Evolutionary conservation across 2,113 vertebrate genomes (phyloP).

Genomic region (Brachyistius frenatus): DNA sequence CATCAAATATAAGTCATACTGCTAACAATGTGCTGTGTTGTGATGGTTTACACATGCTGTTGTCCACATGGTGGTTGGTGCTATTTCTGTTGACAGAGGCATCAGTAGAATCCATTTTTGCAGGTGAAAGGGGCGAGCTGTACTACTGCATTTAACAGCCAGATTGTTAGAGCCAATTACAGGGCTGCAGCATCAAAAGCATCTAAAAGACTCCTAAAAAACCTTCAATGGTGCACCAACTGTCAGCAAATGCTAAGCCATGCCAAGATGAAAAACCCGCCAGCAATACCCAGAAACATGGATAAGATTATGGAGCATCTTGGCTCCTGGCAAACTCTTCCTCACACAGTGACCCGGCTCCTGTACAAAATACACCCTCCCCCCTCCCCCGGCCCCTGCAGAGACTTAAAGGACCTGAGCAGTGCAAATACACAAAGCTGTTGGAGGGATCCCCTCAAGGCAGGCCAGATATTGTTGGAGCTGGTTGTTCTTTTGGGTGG

Average conservation of each 20-base stretch:
- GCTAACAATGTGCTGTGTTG: neutral
- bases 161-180: neutral
- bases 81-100: neutral
- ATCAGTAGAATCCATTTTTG: neutral
- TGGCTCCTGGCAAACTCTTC: neutral
- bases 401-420: neutral
- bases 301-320: neutral
- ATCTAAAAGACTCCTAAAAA: neutral
- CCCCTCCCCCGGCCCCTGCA: neutral
- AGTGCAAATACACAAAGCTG: slow-evolving; percentile 14
- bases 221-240: neutral
- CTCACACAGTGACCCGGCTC: slow-evolving; percentile 4
- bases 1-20: neutral
- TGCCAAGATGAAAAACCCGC: slow-evolving; percentile 20
- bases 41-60: neutral
- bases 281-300: slow-evolving; percentile 1
- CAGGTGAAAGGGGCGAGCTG: neutral
- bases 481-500: no score
- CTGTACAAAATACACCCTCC: neutral
- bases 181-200: neutral
- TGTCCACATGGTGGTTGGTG: neutral
- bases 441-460: neutral
- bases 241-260: slow-evolving; percentile 34
- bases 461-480: no score
- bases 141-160: neutral